Evolutionary conservation across 2,797 vertebrate species (phyloP), one percentile per base, ranked within the genome.

Genomic region (Xenops minutus): DNA sequence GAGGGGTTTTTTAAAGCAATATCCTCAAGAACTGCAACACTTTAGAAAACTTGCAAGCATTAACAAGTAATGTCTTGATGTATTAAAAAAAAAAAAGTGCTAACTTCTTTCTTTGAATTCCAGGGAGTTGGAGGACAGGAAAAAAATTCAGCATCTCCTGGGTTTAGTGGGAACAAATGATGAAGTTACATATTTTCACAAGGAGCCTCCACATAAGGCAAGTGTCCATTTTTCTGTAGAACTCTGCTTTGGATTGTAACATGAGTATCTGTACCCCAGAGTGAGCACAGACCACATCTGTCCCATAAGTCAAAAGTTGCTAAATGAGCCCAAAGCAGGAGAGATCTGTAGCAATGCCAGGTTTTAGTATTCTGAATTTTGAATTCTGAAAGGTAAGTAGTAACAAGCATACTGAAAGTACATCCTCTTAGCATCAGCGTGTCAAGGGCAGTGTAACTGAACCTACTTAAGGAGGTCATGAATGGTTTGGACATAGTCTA

Each of bases 61-160:
- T 51, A 66, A 51, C 0, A 2, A 44, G 5, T 43, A 23, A 3
- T 32, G 8, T 62, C 1, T 4, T 92, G 51, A 26, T 30, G 7
- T 43, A 34, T 23, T 89, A 24, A 77, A 64, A 67, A 34, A 17
- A 77, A 49, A 27, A 49, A 32, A 67, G 13, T 69, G 27, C 29
- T 97, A 74, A 77, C 59, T 2, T 7, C 46, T 97, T 88, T 46
- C 5, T 93, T 95, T 95, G 68, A 77, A 96, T 95, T 97, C 7
- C 94, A 99, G 99, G 96, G 99, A 99, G 89, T 30, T 99, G 85
- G 99, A 99, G 83, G 99, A 99, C 97, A 98, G 99, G 91, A 99
- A 98, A 92, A 99, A 99, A 97, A 99, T 99, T 94, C 99, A 99
- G 24, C 98, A 98, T 78, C 99, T 99, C 77, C 97, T 99, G 86